phyloP scores from a whole-genome alignment of 2,888 invertebrate species.

The Tetropium fuscum region DNA sequence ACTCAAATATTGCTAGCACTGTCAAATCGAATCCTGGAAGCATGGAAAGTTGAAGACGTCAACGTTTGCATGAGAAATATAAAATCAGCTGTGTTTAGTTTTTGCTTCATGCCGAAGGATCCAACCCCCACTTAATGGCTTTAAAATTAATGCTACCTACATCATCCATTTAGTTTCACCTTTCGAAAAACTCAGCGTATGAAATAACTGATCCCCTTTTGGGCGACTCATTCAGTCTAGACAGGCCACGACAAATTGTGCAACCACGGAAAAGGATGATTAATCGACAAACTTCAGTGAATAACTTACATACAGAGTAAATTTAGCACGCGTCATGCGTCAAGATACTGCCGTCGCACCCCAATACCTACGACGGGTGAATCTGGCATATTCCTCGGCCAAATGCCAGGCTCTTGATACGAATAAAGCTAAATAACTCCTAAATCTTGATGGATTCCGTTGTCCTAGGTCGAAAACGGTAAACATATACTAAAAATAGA shows the following conservation, averaged over 20 bases:
- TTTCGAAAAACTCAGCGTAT: too few species aligned
- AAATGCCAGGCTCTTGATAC: not conserved
- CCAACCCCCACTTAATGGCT: too few species aligned
- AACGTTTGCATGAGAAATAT: too few species aligned
- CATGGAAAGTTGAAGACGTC: too few species aligned
- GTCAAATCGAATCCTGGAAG: too few species aligned
- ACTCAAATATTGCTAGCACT: too few species aligned
- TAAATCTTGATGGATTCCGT: constrained; percentile 18
- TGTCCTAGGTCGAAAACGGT: constrained; percentile 18
- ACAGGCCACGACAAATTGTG: not conserved
- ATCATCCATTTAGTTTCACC: too few species aligned
- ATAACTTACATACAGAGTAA: constrained; percentile 2
- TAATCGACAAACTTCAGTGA: not conserved
- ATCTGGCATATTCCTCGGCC: not conserved
- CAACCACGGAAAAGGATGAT: constrained; percentile 7
- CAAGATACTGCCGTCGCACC: constrained; percentile 1
- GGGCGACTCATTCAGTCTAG: not conserved
- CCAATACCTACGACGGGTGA: not conserved
- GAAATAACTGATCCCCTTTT: too few species aligned
- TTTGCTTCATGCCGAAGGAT: too few species aligned
- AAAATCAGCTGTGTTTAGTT: too few species aligned
- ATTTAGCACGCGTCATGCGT: constrained; percentile 5
- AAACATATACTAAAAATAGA: constrained; percentile 16
- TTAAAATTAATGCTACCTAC: too few species aligned
- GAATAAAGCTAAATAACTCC: constrained; percentile 9